A percentile compares a stretch with the other conserved stretches of the same genome.
These are phyloP conservation scores for Hartigia nigra DNA, from an alignment of 2,888 invertebrate genomes.

Conservation along the genomic window DNA sequence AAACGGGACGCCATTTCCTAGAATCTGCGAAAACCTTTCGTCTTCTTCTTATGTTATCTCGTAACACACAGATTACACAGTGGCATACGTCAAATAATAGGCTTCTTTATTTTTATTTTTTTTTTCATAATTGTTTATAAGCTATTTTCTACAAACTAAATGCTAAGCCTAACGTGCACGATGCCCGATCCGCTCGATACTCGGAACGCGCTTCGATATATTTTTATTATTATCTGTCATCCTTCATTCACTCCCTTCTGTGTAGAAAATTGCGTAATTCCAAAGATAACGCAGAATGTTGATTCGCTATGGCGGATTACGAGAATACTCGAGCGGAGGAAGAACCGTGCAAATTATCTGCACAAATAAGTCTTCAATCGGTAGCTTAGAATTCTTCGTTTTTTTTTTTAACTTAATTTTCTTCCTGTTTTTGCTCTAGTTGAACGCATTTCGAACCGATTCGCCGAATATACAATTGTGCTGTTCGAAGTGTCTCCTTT, in stretches of 20 bases:
- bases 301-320: not conserved
- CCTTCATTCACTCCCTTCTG: conserved; percentile 4
- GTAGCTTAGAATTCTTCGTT: conserved; percentile 29
- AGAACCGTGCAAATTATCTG: conserved; percentile 25
- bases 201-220: not conserved
- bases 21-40: conserved; percentile 21
- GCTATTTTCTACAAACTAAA: conserved; percentile 53
- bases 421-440: not conserved
- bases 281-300: conserved; percentile 1
- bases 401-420: conserved; percentile 10
- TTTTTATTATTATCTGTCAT: conserved; percentile 8
- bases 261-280: conserved; percentile 14
- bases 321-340: conserved; percentile 24
- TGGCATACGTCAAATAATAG: conserved; percentile 55
- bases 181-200: conserved; percentile 39
- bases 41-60: conserved; percentile 35
- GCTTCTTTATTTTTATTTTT: conserved; percentile 46
- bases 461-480: conserved; percentile 1
- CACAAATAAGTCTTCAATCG: conserved; percentile 28
- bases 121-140: conserved; percentile 34
- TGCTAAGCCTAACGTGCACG: conserved; percentile 42
- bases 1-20: conserved; percentile 22
- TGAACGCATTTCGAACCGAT: conserved; percentile 10
- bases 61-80: conserved; percentile 56
- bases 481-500: not conserved